Conservation (phyloP, 37 sponge, comb jelly and placozoan species). For the Amphimedon queenslandica region DNA sequence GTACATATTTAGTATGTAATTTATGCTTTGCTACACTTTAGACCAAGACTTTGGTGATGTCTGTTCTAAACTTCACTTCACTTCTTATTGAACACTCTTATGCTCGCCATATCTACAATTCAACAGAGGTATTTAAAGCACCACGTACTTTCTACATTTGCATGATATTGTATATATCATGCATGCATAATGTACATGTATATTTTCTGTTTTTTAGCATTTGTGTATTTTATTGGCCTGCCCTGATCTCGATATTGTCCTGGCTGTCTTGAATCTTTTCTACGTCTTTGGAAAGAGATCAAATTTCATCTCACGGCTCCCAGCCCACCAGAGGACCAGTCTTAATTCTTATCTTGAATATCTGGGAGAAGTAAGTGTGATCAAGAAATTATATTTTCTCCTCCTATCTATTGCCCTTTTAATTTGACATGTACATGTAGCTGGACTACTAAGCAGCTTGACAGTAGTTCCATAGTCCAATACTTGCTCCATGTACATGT, state of each 20-base stretch:
- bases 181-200: too few relatives aligned
- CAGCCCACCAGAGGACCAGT: constrained; percentile 52
- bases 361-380: constrained; percentile 94
- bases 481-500: too few relatives aligned
- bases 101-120: constrained; percentile 95
- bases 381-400: too few relatives aligned
- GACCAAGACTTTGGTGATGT: constrained; percentile 58
- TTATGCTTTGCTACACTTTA: background rate
- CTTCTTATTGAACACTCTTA: constrained; percentile 96
- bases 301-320: constrained; percentile 85
- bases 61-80: constrained; percentile 86
- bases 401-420: too few relatives aligned
- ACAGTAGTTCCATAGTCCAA: too few relatives aligned
- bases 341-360: constrained; percentile 72
- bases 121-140: constrained; percentile 78
- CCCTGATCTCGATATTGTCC: constrained; percentile 88
- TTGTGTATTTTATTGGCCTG: constrained; percentile 74
- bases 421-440: too few relatives aligned
- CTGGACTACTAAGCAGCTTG: too few relatives aligned
- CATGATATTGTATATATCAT: background rate
- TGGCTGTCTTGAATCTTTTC: constrained; percentile 92
- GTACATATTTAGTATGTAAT: background rate
- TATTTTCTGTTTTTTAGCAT: constrained; percentile 59
- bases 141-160: background rate
- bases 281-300: constrained; percentile 97